Evolutionary conservation across 2,888 invertebrate genomes (phyloP).

Genomic region (Trichacis sp.): DNA sequence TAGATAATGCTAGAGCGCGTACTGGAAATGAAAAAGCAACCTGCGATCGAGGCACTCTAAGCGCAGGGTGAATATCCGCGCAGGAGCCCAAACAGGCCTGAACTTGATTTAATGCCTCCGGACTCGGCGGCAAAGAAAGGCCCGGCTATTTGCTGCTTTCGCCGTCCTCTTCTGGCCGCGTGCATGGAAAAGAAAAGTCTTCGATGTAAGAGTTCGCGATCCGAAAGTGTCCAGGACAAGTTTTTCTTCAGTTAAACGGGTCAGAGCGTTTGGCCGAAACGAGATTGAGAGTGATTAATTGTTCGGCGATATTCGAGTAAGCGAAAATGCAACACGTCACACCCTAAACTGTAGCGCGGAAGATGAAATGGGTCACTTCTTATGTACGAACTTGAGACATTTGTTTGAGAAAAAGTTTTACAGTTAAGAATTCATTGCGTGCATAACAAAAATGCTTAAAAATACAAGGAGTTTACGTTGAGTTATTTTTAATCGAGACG

Average conservation of each 20-base stretch:
- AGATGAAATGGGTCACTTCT: too few relatives aligned
- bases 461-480: too few relatives aligned
- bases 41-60: constrained; percentile 25
- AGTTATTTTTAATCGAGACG: too few relatives aligned
- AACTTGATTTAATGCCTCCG: constrained; percentile 62
- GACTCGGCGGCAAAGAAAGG: constrained; percentile 42
- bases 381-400: too few relatives aligned
- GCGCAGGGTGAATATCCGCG: constrained; percentile 24
- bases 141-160: constrained; percentile 19
- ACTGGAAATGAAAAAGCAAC: constrained; percentile 38
- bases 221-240: not conserved
- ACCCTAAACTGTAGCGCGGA: not conserved
- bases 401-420: too few relatives aligned
- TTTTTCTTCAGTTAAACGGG: not conserved
- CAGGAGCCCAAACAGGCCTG: constrained; percentile 44
- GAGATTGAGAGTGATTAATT: constrained; percentile 1
- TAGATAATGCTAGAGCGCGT: too few relatives aligned
- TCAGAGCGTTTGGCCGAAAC: not conserved
- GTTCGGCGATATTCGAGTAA: not conserved
- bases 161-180: constrained; percentile 20
- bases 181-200: constrained; percentile 42
- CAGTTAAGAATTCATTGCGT: too few relatives aligned
- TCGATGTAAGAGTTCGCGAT: constrained; percentile 25
- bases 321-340: too few relatives aligned
- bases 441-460: too few relatives aligned